These are phyloP conservation scores for Tetranychus piercei DNA, from an alignment of 2,888 invertebrate genomes.

Conservation along the genomic window DNA sequence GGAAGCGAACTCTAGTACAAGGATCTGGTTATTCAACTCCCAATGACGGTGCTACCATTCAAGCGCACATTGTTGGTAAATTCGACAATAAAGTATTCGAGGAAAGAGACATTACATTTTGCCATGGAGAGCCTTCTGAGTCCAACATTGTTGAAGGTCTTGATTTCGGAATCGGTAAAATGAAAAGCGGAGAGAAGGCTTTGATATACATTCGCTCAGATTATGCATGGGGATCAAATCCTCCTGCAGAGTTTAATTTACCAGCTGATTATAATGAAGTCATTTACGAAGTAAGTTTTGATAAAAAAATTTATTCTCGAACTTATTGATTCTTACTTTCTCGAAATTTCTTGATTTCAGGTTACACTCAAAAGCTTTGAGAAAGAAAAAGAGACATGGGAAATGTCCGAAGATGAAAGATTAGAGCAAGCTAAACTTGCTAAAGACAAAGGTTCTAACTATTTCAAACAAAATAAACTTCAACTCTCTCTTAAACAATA, in stretches of 20 bases:
- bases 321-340: too few relatives aligned
- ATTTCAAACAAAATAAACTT: slow-evolving; percentile 47
- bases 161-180: slow-evolving; percentile 59
- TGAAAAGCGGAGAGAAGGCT: slow-evolving; percentile 60
- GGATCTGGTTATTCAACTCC: slow-evolving; percentile 57
- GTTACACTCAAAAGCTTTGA: slow-evolving; percentile 54
- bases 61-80: slow-evolving; percentile 53
- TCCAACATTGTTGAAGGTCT: slow-evolving; percentile 57
- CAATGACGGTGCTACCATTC: slow-evolving; percentile 60
- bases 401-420: slow-evolving; percentile 56
- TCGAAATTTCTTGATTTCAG: too few relatives aligned
- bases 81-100: slow-evolving; percentile 53
- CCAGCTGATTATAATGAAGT: slow-evolving; percentile 50
- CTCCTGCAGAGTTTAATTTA: slow-evolving; percentile 44
- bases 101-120: slow-evolving; percentile 58
- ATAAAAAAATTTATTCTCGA: too few relatives aligned
- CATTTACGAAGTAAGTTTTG: slow-evolving; percentile 48
- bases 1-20: slow-evolving; percentile 47
- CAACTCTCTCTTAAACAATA: slow-evolving; percentile 46
- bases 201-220: slow-evolving; percentile 43
- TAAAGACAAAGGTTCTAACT: slow-evolving; percentile 77
- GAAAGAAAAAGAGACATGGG: slow-evolving; percentile 63
- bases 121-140: slow-evolving; percentile 65
- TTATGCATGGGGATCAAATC: slow-evolving; percentile 52
- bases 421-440: slow-evolving; percentile 57